A percentile compares a stretch with the other conserved stretches of the same genome.
Conservation (phyloP, 2,797 vertebrate genomes). For the Pseudopleuronectes americanus region DNA sequence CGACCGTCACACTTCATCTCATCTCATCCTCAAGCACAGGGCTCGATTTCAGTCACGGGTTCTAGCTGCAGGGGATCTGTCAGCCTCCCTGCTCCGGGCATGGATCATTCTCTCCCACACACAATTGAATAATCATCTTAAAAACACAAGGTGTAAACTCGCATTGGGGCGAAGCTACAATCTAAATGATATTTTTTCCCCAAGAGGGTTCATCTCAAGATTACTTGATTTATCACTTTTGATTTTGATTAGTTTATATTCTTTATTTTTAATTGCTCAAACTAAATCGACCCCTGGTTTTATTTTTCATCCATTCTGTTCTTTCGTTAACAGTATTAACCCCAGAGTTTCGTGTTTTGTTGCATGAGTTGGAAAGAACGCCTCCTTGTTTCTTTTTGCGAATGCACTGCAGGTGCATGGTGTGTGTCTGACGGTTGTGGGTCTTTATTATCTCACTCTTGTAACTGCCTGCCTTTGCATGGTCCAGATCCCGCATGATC, state of each 20-base stretch:
- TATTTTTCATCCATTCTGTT: constrained; percentile 66
- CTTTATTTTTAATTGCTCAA: constrained; percentile 59
- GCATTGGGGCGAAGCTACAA: constrained; percentile 45
- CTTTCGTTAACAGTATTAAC: constrained; percentile 78
- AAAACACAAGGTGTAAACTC: constrained; percentile 32
- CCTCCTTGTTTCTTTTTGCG: constrained; percentile 72
- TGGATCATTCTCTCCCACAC: constrained; percentile 30
- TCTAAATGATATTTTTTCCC: constrained; percentile 28
- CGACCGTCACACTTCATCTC: constrained; percentile 71
- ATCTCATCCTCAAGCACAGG: constrained; percentile 90
- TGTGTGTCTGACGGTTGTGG: constrained; percentile 75
- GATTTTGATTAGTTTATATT: constrained; percentile 49
- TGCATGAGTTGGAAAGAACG: constrained; percentile 87
- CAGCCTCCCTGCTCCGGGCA: constrained; percentile 23
- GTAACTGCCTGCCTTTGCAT: constrained; percentile 71
- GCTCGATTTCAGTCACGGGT: constrained; percentile 93
- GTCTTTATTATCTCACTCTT: constrained; percentile 48
- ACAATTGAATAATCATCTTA: constrained; percentile 41
- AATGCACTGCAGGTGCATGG: constrained; percentile 72
- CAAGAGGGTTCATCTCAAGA: constrained; percentile 53
- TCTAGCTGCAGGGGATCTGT: constrained; percentile 25
- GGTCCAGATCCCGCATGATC: constrained; percentile 74
- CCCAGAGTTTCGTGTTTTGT: constrained; percentile 79
- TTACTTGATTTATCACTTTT: constrained; percentile 61
- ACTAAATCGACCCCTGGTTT: constrained; percentile 97